A percentile compares a stretch with the other conserved stretches of the same genome.
Conservation (phyloP, 2,113 vertebrate species). For the Sinocyclocheilus rhinocerous region DNA sequence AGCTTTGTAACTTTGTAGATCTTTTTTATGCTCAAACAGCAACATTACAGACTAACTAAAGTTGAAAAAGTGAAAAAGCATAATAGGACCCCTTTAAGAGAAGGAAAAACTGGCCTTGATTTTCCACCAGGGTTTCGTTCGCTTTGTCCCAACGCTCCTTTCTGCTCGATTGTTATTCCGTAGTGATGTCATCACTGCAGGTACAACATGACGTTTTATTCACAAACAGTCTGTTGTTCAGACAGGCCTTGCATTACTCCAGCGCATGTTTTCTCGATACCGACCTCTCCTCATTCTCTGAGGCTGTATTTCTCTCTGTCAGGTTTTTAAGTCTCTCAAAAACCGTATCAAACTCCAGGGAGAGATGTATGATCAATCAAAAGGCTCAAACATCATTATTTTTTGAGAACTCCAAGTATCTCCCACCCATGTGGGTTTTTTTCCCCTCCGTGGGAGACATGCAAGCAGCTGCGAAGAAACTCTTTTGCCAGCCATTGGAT, state of each 20-base stretch:
- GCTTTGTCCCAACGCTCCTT: background rate
- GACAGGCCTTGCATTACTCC: background rate
- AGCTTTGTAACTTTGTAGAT: no score
- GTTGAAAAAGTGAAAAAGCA: no score
- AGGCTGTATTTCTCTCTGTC: conserved; percentile 68
- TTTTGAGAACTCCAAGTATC: conserved; percentile 24
- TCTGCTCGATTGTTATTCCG: background rate
- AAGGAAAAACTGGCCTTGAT: conserved; percentile 62
- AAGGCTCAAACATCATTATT: conserved; percentile 20
- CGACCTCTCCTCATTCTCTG: conserved; percentile 61
- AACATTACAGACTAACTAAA: no score
- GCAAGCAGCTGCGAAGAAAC: conserved; percentile 9
- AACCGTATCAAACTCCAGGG: conserved; percentile 50
- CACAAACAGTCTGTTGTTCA: conserved; percentile 76
- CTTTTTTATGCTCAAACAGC: no score
- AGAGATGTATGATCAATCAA: conserved; percentile 35
- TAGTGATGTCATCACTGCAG: conserved; percentile 1
- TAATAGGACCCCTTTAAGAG: conserved; percentile 27
- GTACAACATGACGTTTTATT: conserved; percentile 19
- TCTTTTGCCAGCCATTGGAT: conserved; percentile 27
- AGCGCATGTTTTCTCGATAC: conserved; percentile 1
- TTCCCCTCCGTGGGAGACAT: conserved; percentile 61
- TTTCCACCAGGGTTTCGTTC: conserved; percentile 20
- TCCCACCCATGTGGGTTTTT: conserved; percentile 8
- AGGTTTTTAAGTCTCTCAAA: conserved; percentile 28